Percentiles rank a stretch among this genome's conserved stretches.
Evolutionary conservation across 2,888 invertebrate species (phyloP).

Genomic region (Exocentrus adspersus): DNA sequence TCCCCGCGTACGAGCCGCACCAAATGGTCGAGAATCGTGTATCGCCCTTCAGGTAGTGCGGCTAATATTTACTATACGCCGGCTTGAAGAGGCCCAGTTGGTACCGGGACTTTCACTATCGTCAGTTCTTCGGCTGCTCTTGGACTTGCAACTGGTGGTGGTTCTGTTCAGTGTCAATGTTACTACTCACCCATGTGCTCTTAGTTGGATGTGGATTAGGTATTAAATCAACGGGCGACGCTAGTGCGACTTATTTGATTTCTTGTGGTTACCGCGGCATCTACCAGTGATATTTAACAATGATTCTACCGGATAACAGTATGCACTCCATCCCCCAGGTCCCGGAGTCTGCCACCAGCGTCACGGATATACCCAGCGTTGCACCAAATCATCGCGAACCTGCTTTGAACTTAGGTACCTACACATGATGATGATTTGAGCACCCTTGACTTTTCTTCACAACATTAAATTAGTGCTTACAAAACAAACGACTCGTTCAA

Average conservation of each 20-base stretch:
- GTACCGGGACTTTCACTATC: slow-evolving; percentile 65
- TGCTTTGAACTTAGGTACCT: slow-evolving; percentile 76
- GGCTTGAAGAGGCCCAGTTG: slow-evolving; percentile 60
- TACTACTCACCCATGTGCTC: slow-evolving; percentile 36
- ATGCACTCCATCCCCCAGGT: slow-evolving; percentile 65
- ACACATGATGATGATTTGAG: too few species aligned
- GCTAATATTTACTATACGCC: slow-evolving; percentile 63
- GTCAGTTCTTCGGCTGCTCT: slow-evolving; percentile 60
- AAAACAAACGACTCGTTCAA: too few species aligned
- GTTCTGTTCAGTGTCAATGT: slow-evolving; percentile 43
- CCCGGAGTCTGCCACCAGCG: slow-evolving; percentile 63
- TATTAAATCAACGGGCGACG: slow-evolving; percentile 1
- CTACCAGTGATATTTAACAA: slow-evolving; percentile 52
- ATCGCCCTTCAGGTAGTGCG: slow-evolving; percentile 63
- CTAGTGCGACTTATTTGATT: slow-evolving; percentile 26
- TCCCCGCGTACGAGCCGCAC: slow-evolving; percentile 65
- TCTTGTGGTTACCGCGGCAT: slow-evolving; percentile 31
- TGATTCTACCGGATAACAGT: slow-evolving; percentile 76
- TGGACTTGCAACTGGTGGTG: slow-evolving; percentile 41
- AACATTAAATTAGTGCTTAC: too few species aligned
- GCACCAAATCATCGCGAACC: slow-evolving; percentile 68
- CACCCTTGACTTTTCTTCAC: too few species aligned
- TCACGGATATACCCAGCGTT: slow-evolving; percentile 57
- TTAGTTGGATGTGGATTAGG: slow-evolving; percentile 9
- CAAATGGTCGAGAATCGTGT: slow-evolving; percentile 58